Conservation (phyloP, 2,113 vertebrate genomes). For the Fregetta grallaria region DNA sequence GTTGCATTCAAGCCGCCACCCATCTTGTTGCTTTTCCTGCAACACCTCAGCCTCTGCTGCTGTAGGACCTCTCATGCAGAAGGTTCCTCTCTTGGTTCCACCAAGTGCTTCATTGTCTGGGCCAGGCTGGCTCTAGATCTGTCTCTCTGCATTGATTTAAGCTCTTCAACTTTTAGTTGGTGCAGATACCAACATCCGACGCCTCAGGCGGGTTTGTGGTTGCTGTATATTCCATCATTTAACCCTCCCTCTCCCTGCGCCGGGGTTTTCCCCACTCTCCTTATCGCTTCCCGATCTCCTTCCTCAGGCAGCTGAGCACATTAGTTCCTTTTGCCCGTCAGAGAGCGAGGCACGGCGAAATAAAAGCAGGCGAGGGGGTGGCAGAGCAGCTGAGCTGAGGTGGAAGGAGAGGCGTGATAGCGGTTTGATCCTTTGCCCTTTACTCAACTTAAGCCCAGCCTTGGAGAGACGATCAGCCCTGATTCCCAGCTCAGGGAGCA, state of each 20-base stretch:
- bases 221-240: neutral
- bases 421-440: neutral
- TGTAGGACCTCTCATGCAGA: neutral
- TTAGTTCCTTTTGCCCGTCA: neutral
- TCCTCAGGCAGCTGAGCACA: neutral
- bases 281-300: neutral
- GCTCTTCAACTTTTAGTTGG: neutral
- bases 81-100: neutral
- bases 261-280: neutral
- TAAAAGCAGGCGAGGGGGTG: neutral
- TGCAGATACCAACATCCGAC: neutral
- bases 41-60: neutral
- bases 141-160: neutral
- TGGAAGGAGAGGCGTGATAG: neutral
- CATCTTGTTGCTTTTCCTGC: neutral
- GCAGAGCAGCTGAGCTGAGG: neutral
- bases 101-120: neutral
- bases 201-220: neutral
- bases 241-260: neutral
- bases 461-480: neutral
- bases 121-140: neutral
- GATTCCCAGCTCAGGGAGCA: neutral
- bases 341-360: fast-evolving
- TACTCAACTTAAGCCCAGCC: neutral
- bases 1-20: neutral